Conservation (phyloP, 2,113 vertebrate species). For the Cygnus atratus region DNA sequence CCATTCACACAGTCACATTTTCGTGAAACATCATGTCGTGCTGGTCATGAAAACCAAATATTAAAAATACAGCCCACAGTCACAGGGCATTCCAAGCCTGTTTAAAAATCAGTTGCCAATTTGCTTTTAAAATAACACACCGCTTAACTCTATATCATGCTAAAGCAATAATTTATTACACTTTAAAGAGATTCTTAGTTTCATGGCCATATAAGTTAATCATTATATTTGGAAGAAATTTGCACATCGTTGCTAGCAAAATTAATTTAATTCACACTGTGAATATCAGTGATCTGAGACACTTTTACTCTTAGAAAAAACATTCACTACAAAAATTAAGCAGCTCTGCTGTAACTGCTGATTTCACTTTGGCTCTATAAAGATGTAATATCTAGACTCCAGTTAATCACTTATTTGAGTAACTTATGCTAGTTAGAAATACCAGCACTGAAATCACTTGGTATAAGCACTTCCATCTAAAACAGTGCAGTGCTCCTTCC, state of each 20-base stretch:
- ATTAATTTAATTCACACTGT: not conserved
- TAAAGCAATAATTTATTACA: not conserved
- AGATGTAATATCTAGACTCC: not conserved
- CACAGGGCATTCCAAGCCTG: not conserved
- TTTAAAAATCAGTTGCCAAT: not conserved
- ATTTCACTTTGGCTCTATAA: not conserved
- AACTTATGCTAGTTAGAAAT: not conserved
- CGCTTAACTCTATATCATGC: not conserved
- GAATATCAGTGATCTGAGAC: not conserved
- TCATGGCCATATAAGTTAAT: not conserved
- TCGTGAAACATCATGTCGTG: not conserved
- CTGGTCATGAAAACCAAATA: not conserved
- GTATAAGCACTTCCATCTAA: not conserved
- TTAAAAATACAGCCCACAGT: not conserved
- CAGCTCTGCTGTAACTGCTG: not conserved
- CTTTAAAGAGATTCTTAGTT: not conserved
- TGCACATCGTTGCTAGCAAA: not conserved
- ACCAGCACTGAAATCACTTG: not conserved
- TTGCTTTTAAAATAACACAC: not conserved
- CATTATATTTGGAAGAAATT: not conserved
- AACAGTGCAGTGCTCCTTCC: not conserved
- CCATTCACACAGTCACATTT: not conserved
- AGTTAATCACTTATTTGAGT: not conserved
- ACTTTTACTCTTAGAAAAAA: not conserved
- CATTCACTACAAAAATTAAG: not conserved